Base-by-base conservation (phyloP, 2,888 invertebrate genomes). In the Xylota segnis region DNA sequence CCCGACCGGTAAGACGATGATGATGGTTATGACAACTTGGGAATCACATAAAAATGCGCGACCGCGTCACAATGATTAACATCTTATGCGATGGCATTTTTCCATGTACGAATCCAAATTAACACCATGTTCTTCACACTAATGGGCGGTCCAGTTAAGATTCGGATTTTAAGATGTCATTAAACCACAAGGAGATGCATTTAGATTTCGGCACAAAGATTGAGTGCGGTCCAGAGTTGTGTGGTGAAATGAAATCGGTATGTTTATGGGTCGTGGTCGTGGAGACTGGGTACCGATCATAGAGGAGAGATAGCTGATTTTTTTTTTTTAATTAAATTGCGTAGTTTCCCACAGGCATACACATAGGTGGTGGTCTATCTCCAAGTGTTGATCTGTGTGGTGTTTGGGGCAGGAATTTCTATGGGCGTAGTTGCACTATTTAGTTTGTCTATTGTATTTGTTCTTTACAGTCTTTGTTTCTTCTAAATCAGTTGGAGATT, bases 101-200 rank as follows among this genome's bases (percentile, higher is more conserved):
- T 82, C 43, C 86, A 72, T 86, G 86, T 86, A 82, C 86, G 61
- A 56, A 72, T 86, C 47, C 86, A 86, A 86, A 86, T 86, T 86
- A 86, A 86, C 86, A 86, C 86, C 82, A 86, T 86, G 86, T 86
- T 86, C 68, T 86, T 86, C 86, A 86, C 86, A 86, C 86, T 86
- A 86, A 86, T 86, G 82, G 86, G 81, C 82, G 82, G 76, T 84
- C 84, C 84, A 84, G 84, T 84, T 84, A 74, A 81, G 81, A 71
- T 86, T 86, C 66, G 50, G 66, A 58, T 76, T 82, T 82, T 81
- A 82, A 68, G 82, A 86, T 86, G 86, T 82, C 86, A 86, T 86
- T 86, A 82, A 86, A 86, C 72, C 56, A 56, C 61, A 66, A 81
- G 81, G 61, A 72, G 81, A 82, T 86, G 86, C 82, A 82, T 82